These are phyloP conservation scores for Candoia aspera DNA, from an alignment of 2,113 vertebrate genomes.

Conservation along the genomic window DNA sequence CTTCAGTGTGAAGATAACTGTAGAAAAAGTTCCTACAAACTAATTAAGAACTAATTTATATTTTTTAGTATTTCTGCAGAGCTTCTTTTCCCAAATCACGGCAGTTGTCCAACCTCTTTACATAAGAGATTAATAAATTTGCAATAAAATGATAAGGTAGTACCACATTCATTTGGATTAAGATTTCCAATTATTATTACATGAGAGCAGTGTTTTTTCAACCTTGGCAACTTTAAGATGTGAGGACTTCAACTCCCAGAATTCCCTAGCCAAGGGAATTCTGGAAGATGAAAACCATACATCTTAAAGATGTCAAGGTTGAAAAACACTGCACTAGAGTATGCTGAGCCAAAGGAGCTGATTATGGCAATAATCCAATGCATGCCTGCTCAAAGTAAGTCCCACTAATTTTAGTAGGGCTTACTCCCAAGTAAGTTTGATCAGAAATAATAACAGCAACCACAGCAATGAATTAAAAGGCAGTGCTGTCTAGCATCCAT, in stretches of 20 bases:
- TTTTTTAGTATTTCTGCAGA: neutral
- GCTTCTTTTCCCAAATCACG: neutral
- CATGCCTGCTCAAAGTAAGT: neutral
- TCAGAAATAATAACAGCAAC: neutral
- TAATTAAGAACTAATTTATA: constrained; percentile 7
- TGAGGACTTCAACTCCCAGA: neutral
- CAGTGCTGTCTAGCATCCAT: neutral
- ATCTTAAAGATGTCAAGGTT: neutral
- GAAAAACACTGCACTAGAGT: neutral
- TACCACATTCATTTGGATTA: neutral
- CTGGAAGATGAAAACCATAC: neutral
- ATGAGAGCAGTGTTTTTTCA: neutral
- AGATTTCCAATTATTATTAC: neutral
- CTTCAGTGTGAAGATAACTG: neutral
- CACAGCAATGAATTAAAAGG: neutral
- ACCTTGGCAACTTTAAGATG: neutral
- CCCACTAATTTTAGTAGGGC: neutral
- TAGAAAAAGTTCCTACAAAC: neutral
- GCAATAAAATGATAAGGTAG: constrained; percentile 11
- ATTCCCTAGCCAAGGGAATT: neutral
- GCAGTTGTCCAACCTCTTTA: neutral
- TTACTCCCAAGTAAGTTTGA: neutral
- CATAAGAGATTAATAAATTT: constrained; percentile 9
- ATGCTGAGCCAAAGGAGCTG: neutral
- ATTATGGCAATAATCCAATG: neutral